phyloP scores from a whole-genome alignment of 2,888 invertebrate species.

The Macrosoma leucophasiata region DNA sequence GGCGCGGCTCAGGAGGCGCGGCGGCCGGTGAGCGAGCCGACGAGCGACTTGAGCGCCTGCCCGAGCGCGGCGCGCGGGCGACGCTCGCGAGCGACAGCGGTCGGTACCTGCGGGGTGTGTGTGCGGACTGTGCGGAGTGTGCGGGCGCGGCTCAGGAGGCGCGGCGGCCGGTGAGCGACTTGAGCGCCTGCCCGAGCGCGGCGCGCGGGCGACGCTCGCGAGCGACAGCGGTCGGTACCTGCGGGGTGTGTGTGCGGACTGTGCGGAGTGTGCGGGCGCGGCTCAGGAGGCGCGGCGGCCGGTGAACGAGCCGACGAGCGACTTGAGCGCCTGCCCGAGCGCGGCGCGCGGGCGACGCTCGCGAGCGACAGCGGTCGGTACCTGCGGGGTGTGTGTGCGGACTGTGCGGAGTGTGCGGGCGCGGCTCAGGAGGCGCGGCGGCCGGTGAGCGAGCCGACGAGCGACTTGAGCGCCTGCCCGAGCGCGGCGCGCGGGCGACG shows the following conservation, averaged over 20 bases:
- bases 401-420: no score
- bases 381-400: no score
- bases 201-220: slow-evolving; percentile 3
- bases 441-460: slow-evolving; percentile 87
- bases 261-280: slow-evolving; percentile 18
- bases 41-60: slow-evolving; percentile 86
- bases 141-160: no score
- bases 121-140: no score
- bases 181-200: slow-evolving; percentile 8
- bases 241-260: slow-evolving; percentile 1
- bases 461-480: slow-evolving; percentile 86
- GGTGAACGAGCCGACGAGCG: slow-evolving; percentile 85
- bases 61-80: slow-evolving; percentile 76
- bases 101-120: no score
- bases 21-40: slow-evolving; percentile 86
- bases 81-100: no score
- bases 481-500: slow-evolving; percentile 69
- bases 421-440: slow-evolving; percentile 88
- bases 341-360: slow-evolving; percentile 61
- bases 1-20: slow-evolving; percentile 89
- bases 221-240: not conserved
- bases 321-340: slow-evolving; percentile 85
- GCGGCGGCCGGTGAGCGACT: not conserved
- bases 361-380: no score
- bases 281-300: slow-evolving; percentile 49